Evolutionary conservation across 1,140 invertebrate genomes (phyloP), one percentile per base, ranked within the genome.

Genomic region (Pygmarrhopalites habei): DNA sequence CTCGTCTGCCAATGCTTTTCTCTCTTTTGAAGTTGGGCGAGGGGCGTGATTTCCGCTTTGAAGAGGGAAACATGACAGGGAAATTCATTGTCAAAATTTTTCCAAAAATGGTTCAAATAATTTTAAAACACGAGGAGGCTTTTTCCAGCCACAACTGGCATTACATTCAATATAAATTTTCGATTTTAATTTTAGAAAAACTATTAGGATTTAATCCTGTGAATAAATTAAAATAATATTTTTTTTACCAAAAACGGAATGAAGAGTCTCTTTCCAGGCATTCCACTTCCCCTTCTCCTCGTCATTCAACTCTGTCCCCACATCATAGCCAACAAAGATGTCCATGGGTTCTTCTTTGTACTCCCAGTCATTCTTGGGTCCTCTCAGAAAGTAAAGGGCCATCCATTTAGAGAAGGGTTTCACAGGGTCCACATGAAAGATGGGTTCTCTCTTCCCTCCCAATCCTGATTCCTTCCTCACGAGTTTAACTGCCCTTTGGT

Each of bases 1-100:
- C 56, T 43, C 15, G 55, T 56, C 26, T 67, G 65, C 65, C 65
- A 67, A 5, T 43, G 49, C 12, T 28, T 32, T 7, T 62, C 21
- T 17, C 35, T 14, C 3, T 2, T n/a, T 10, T 28, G 19, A 10
- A 49, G 32, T 17, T 41, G 51, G 1, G 21, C 14, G 4, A 55
- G 17, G 10, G 60, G 60, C n/a, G 39, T 55, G 25, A 53, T 52
- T 10, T 52, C 49, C 1, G 17, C 60, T 61, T 17, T 17, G 53
- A 39, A 39, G 21, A 49, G 21, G 19, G 19, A 49, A 49, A 49
- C 19, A 49, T 14, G 21, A 15, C 21, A 12, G 39, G 39, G n/a
- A 41, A n/a, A n/a, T 12, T 41, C 10, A 41, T n/a, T n/a, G 39
- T 41, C n/a, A n/a, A 41, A 41, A 41, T n/a, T 12, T 12, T 10